Evolutionary conservation across 2,797 vertebrate genomes (phyloP).

Genomic region (Oophaga sylvatica): DNA sequence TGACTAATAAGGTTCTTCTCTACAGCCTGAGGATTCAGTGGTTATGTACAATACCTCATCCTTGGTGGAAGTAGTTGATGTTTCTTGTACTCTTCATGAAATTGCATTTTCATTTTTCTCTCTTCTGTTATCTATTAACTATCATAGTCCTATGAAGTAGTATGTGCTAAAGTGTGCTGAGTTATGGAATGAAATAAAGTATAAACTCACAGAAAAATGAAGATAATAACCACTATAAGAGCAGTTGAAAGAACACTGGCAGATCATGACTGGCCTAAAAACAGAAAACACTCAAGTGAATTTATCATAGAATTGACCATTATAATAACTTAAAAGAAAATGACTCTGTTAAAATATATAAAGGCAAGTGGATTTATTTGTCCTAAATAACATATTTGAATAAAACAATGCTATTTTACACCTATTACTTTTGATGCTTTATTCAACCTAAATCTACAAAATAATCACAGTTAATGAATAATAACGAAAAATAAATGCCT

Average conservation of each 20-base stretch:
- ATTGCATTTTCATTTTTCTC: conserved; percentile 43
- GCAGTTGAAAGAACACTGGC: background rate
- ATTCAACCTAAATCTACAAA: background rate
- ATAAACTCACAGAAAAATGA: background rate
- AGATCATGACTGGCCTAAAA: conserved; percentile 11
- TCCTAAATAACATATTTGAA: no score
- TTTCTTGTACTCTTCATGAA: conserved; percentile 34
- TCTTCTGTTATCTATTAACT: conserved; percentile 50
- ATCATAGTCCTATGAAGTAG: conserved; percentile 20
- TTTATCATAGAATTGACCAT: background rate
- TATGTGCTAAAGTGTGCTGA: conserved; percentile 33
- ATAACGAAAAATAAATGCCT: no score
- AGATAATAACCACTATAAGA: conserved; percentile 31
- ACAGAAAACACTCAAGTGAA: background rate
- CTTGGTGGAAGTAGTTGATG: conserved; percentile 31
- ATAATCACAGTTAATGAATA: background rate
- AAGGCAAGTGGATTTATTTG: background rate
- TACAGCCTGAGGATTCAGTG: conserved; percentile 27
- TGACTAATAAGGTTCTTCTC: conserved; percentile 15
- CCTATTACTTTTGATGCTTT: background rate
- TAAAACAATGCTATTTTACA: background rate
- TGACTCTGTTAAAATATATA: background rate
- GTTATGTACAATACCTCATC: conserved; percentile 12
- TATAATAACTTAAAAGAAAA: background rate
- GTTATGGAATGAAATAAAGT: conserved; percentile 32